These are phyloP conservation scores for Tolypeutes matacus DNA, from an alignment of 2,797 vertebrate species.

Conservation along the genomic window DNA sequence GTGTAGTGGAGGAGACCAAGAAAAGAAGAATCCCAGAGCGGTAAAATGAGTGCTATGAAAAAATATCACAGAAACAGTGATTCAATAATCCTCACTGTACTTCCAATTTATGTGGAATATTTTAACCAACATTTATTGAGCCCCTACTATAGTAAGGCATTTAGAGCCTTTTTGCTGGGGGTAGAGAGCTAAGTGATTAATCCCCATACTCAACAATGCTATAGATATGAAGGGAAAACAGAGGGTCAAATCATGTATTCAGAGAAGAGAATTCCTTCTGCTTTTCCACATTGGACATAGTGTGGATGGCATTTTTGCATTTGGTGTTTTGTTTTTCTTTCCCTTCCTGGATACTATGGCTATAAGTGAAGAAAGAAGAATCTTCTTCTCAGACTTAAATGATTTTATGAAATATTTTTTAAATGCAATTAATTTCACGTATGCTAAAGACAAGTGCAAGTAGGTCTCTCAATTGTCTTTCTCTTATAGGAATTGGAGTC, in stretches of 20 bases:
- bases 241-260: neutral
- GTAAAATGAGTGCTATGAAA: neutral
- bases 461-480: neutral
- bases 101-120: neutral
- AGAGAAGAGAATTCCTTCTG: neutral
- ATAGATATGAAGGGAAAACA: neutral
- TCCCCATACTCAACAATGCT: neutral
- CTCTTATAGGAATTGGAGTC: constrained; percentile 54
- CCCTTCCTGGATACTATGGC: neutral
- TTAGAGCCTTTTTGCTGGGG: neutral
- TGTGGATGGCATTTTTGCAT: neutral
- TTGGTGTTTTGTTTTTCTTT: neutral
- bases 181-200: neutral
- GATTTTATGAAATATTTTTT: neutral
- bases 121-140: neutral
- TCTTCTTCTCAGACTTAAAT: neutral
- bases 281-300: neutral
- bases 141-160: neutral
- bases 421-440: constrained; percentile 29
- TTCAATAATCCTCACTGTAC: neutral
- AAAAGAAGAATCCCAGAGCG: neutral
- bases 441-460: neutral
- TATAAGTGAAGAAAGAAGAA: neutral
- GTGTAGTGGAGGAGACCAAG: neutral
- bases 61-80: neutral